Conservation (phyloP, 2,113 vertebrate genomes). For the Telmatochromis sp. region DNA sequence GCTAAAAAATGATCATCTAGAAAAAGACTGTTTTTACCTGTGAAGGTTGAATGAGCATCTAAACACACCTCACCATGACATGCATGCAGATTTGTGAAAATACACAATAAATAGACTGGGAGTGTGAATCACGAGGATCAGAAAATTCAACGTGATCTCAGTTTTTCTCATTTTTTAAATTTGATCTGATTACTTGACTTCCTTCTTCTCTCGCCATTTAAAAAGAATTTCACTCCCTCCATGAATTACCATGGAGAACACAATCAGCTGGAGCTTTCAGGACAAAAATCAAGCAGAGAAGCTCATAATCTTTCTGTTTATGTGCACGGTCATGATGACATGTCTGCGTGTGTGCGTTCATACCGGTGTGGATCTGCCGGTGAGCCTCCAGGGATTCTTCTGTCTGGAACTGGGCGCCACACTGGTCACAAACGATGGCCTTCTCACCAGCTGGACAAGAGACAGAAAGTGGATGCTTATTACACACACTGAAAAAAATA, state of each 20-base stretch:
- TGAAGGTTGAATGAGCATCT: background rate
- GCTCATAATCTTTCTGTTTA: background rate
- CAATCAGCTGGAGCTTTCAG: background rate
- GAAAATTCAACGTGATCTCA: background rate
- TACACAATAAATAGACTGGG: background rate
- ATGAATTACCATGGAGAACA: background rate
- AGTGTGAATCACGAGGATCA: background rate
- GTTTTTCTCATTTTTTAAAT: background rate
- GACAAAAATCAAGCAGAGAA: background rate
- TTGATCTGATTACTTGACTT: background rate
- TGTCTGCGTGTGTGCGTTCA: conserved; percentile 18
- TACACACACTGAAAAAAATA: background rate
- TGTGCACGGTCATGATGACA: background rate
- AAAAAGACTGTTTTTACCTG: background rate
- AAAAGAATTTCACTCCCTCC: background rate
- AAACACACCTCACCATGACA: background rate
- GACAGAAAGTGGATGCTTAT: background rate
- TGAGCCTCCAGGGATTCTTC: conserved; percentile 94
- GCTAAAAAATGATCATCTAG: background rate
- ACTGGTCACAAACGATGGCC: conserved; percentile 96
- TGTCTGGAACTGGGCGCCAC: conserved; percentile 94
- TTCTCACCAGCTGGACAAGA: conserved; percentile 84
- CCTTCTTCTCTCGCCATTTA: background rate
- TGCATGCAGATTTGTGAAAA: background rate
- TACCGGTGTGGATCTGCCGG: conserved; percentile 93